A percentile compares a stretch with the other conserved stretches of the same genome.
Evolutionary conservation across 2,797 vertebrate species (phyloP).

Genomic region (Cygnus olor): DNA sequence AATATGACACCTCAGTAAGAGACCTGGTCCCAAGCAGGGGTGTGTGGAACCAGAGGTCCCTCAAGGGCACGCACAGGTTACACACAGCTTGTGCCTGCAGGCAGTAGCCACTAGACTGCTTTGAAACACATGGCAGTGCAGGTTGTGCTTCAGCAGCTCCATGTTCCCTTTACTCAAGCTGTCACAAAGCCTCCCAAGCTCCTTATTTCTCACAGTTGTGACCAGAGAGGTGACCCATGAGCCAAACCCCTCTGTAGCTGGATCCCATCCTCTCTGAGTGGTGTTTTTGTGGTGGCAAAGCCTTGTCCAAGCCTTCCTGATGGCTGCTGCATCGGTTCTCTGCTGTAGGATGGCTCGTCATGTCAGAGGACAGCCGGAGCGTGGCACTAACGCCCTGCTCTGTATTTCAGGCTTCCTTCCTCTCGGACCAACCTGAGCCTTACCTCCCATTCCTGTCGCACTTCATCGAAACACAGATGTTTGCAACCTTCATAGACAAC

Average conservation of each 20-base stretch:
- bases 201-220: background rate
- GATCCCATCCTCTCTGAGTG: background rate
- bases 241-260: background rate
- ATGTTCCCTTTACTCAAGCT: background rate
- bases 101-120: background rate
- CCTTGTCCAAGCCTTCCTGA: background rate
- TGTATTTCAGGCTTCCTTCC: constrained; percentile 90
- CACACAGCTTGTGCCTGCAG: background rate
- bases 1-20: background rate
- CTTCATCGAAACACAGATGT: constrained; percentile 99
- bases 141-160: background rate
- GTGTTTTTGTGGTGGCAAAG: background rate
- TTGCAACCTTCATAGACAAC: constrained; percentile 96
- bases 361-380: rapidly evolving
- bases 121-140: background rate
- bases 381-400: background rate
- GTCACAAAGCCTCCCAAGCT: background rate
- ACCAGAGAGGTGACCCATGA: background rate
- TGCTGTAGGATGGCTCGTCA: rapidly evolving
- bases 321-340: background rate
- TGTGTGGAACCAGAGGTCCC: background rate
- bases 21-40: background rate
- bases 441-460: constrained; percentile 95
- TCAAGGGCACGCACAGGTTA: rapidly evolving
- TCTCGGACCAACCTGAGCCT: constrained; percentile 91